Evolutionary conservation across 1,140 invertebrate species (phyloP).

Genomic region (Triops longicaudatus): DNA sequence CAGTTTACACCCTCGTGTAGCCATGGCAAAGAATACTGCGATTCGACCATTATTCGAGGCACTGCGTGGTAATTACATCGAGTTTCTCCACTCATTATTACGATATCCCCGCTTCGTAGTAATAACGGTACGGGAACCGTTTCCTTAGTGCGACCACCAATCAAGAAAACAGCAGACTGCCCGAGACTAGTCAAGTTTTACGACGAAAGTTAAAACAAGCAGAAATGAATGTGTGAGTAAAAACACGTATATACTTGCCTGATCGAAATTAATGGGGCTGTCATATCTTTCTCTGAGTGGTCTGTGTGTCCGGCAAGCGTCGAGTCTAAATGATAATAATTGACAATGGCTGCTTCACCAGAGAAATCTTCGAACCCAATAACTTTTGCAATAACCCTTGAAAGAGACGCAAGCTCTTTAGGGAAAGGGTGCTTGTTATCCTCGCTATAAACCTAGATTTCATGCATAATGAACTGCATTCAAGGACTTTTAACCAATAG

Average conservation of each 20-base stretch:
- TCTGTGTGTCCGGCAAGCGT: constrained; percentile 84
- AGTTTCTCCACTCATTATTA: constrained; percentile 68
- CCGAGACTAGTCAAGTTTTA: constrained; percentile 60
- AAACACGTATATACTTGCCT: constrained; percentile 45
- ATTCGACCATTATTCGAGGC: constrained; percentile 21
- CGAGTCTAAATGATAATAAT: constrained; percentile 87
- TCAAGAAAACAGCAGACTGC: constrained; percentile 72
- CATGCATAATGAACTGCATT: constrained; percentile 1
- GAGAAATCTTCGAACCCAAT: constrained; percentile 56
- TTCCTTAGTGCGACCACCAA: constrained; percentile 60
- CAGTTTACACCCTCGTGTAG: background rate
- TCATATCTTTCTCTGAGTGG: constrained; percentile 74
- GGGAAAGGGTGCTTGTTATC: constrained; percentile 51
- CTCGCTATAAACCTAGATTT: constrained; percentile 38
- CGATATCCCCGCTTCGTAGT: constrained; percentile 67
- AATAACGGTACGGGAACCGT: constrained; percentile 56
- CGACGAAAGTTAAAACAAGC: background rate
- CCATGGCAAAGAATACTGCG: constrained; percentile 1
- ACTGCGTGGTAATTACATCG: constrained; percentile 65
- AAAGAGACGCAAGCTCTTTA: constrained; percentile 54
- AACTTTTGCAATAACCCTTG: constrained; percentile 49
- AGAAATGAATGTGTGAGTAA: background rate
- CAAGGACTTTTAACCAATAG: constrained; percentile 27
- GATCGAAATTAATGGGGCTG: constrained; percentile 79
- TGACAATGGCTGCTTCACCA: constrained; percentile 85